These are phyloP conservation scores for Microtus oregoni DNA, from an alignment of 2,113 vertebrate species.

Conservation along the genomic window DNA sequence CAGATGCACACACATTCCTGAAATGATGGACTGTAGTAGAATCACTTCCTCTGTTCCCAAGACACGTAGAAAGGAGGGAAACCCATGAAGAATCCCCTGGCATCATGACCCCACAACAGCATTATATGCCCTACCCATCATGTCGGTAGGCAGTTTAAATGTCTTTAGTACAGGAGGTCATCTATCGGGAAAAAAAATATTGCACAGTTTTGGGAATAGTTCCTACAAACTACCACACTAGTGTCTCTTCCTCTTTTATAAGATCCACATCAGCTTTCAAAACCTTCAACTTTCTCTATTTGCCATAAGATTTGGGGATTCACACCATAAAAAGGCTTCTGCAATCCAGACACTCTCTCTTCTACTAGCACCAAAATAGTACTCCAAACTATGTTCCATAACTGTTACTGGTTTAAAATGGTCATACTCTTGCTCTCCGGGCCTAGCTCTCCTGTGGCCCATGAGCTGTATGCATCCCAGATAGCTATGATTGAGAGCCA, in stretches of 20 bases:
- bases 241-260: background rate
- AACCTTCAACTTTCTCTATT: background rate
- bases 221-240: background rate
- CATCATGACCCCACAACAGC: background rate
- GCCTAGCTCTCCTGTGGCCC: background rate
- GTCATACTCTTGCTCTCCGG: background rate
- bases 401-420: background rate
- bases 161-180: background rate
- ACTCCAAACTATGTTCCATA: background rate
- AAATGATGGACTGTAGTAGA: conserved; percentile 8
- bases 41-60: background rate
- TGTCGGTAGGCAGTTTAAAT: background rate
- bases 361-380: background rate
- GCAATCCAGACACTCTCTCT: background rate
- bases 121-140: background rate
- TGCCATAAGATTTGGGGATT: background rate
- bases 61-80: background rate
- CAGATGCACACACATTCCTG: background rate
- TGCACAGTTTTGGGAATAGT: background rate
- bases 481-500: background rate
- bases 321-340: background rate
- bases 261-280: background rate
- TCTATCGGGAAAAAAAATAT: background rate
- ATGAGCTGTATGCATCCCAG: background rate
- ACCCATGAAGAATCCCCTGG: background rate